Base-by-base conservation (phyloP, 2,113 vertebrate genomes). In the Serilophus lunatus region DNA sequence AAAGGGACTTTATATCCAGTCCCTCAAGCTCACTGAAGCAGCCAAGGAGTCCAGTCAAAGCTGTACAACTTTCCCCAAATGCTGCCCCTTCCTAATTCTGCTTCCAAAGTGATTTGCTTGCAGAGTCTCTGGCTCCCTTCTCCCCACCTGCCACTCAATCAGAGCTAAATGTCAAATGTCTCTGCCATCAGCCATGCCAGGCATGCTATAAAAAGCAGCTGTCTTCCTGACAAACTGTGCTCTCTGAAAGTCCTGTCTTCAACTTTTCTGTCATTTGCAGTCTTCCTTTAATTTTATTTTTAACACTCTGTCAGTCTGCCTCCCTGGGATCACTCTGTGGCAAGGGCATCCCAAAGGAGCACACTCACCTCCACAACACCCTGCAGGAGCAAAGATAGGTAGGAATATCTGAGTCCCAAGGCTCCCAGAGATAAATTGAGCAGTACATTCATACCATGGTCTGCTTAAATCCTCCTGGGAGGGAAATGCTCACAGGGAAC, bases 81-180 rank as follows among this genome's bases (percentile, higher is more conserved):
- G 51, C 71, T 78, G 56, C 13, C 84, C 90, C 40, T 90, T 93
- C 54, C 71, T 74, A 89, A 88, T 68, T 92, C 66, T 0, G 0
- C 31, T 76, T 95, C 75, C 1, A 0, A 65, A 78, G 35, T 44
- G 35, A 70, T 94, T 66, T 75, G 35, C 85, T 86, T 83, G 60
- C 33, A 19, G 56, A 35, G 25, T 87, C 70, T 66, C 66, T 86
- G 70, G 23, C 81, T 96, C 71, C 75, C 65, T 79, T 45, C 56
- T 93, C 86, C 44, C 28, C 74, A 71, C 93, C 89, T 95, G 93
- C 77, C 93, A 96, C 83, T 95, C 88, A 96, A 51, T 91, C 83
- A 95, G 78, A 89, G 24, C 69, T 82, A 90, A 96, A 95, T 95
- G 95, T 96, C 95, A 95, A 94, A 96, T 93, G 70, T 60, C 88